Base-by-base conservation (phyloP, 2,888 invertebrate species). In the Campoletis raptor region DNA sequence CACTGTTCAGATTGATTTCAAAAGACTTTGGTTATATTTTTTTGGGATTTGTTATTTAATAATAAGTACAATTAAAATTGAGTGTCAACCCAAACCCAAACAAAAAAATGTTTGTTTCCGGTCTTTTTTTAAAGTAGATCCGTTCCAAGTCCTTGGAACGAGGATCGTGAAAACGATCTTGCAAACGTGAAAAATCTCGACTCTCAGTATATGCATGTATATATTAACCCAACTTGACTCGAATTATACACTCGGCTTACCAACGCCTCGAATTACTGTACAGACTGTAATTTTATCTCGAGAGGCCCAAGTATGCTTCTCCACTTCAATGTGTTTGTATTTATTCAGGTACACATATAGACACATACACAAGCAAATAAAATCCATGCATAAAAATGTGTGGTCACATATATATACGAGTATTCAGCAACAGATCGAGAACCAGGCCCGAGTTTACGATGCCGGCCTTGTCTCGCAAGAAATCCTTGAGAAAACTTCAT, bases 231-330 rank as follows among this genome's bases (percentile, higher is more conserved):
- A 89, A 89, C 89, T 91, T 89, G 90, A 89, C 91, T 90, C 86
- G 90, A 91, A 91, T 91, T 91, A 90, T 91, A 89, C 87, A 89
- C 91, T 89, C 90, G 87, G 88, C 90, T 91, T 91, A 91, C 90
- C 81, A 88, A 80, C 79, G 89, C 85, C 80, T 91, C 90, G 88
- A 89, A 90, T 91, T 91, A 90, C 91, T 85, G 67, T 88, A 81
- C 80, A 81, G 81, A 82, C 78, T 87, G 91, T 91, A 91, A 91
- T 91, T 91, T 91, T 89, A 91, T 91, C 90, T 89, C 85, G 79
- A 81, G 61, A 61, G 61, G 85, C 40, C 80, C 78, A 40, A 72
- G 72, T 83, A 79, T 79, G 73, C 48, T 30, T 69, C 73, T 80
- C 64, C 4, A 21, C 7, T 21, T 74, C 72, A 30, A 54, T 37